These are phyloP conservation scores for Ophioninae sp. DNA, from an alignment of 2,888 invertebrate species.

Conservation along the genomic window DNA sequence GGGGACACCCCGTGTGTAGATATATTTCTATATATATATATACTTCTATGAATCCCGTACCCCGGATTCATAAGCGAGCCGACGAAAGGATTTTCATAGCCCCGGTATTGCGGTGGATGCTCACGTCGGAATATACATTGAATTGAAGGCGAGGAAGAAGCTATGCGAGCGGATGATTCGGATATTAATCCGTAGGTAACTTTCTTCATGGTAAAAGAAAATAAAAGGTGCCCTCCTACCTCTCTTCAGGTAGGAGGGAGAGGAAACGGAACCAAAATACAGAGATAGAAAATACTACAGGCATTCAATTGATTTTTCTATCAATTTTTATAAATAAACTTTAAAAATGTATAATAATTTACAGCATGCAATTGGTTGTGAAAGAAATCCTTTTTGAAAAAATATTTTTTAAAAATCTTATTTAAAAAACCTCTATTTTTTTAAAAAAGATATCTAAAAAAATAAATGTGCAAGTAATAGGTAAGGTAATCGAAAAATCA, in stretches of 20 bases:
- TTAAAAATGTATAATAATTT: too few species aligned
- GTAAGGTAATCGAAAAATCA: too few species aligned
- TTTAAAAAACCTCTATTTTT: too few species aligned
- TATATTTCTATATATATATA: constrained; percentile 32
- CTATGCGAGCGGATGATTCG: constrained; percentile 67
- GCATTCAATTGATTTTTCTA: too few species aligned
- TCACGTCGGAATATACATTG: constrained; percentile 44
- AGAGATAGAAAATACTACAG: constrained; percentile 23
- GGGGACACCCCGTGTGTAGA: not conserved
- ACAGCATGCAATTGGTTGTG: too few species aligned
- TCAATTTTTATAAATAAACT: too few species aligned
- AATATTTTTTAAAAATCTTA: too few species aligned
- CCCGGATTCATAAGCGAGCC: constrained; percentile 31
- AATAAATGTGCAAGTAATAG: too few species aligned
- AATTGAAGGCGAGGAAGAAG: constrained; percentile 50
- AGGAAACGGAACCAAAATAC: not conserved
- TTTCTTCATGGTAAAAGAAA: constrained; percentile 61
- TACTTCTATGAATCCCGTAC: constrained; percentile 16
- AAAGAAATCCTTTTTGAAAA: too few species aligned
- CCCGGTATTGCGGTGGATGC: constrained; percentile 38
- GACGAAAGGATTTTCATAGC: constrained; percentile 52
- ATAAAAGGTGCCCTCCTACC: too few species aligned
- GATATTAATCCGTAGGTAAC: constrained; percentile 75
- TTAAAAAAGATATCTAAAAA: too few species aligned
- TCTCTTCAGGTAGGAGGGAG: not conserved